Percentiles rank a stretch among this genome's conserved stretches.
These are phyloP conservation scores for Parnassius mnemosyne DNA, from an alignment of 2,888 invertebrate genomes.

Conservation along the genomic window DNA sequence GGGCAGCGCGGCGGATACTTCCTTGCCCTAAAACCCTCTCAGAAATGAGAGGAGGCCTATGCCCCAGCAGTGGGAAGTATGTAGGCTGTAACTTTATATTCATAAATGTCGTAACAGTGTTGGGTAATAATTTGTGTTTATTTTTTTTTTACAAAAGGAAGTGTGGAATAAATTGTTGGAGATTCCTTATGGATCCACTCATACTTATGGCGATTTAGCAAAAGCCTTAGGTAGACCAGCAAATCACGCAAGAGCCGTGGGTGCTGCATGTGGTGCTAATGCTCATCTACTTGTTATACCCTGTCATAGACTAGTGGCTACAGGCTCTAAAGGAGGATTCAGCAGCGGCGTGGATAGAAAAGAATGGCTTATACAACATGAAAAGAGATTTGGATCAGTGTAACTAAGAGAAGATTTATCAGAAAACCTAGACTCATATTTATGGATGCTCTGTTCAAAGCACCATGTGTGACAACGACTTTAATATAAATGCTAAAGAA, in stretches of 20 bases:
- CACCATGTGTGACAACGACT: too few relatives aligned
- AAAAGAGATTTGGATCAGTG: constrained; percentile 45
- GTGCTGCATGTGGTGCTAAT: constrained; percentile 69
- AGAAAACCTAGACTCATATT: background rate
- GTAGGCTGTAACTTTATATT: too few relatives aligned
- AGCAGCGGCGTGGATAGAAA: constrained; percentile 76
- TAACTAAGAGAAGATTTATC: background rate
- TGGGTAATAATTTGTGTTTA: background rate
- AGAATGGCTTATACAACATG: constrained; percentile 73
- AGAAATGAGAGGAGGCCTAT: too few relatives aligned
- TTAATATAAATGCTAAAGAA: too few relatives aligned
- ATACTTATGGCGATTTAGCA: constrained; percentile 63
- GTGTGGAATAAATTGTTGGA: constrained; percentile 63
- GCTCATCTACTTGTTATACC: constrained; percentile 60
- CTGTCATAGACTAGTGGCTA: constrained; percentile 64
- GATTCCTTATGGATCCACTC: constrained; percentile 61
- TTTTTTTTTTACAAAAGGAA: constrained; percentile 44
- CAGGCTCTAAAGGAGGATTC: constrained; percentile 69
- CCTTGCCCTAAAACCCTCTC: too few relatives aligned
- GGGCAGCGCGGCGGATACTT: too few relatives aligned
- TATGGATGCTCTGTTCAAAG: too few relatives aligned
- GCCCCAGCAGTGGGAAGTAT: too few relatives aligned
- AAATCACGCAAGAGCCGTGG: constrained; percentile 63
- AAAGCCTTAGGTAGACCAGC: constrained; percentile 54
- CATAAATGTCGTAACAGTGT: background rate